Evolutionary conservation across 2,888 invertebrate species (phyloP).

Genomic region (Xanthia togata): DNA sequence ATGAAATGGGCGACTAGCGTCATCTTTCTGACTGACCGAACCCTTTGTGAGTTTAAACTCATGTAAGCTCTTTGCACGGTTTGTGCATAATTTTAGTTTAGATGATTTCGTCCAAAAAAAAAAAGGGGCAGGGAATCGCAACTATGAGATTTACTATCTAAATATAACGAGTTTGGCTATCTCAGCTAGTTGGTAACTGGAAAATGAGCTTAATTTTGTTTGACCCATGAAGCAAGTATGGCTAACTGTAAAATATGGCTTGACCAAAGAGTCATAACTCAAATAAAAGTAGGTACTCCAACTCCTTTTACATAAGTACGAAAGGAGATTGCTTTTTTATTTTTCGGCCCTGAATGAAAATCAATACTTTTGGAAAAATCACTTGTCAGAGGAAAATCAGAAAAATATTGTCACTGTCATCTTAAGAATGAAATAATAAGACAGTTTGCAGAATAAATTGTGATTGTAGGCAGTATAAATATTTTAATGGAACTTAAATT

Average conservation of each 20-base stretch:
- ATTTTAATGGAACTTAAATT: slow-evolving; percentile 38
- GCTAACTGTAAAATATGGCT: background rate
- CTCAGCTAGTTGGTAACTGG: background rate
- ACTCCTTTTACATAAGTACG: background rate
- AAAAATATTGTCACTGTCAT: slow-evolving; percentile 33
- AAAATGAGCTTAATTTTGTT: background rate
- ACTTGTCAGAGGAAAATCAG: background rate
- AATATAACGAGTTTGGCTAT: background rate
- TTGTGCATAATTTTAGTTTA: no score
- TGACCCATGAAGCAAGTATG: background rate
- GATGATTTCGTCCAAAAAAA: background rate
- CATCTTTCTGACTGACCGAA: no score
- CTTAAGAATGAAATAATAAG: slow-evolving; percentile 16
- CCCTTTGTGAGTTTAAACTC: no score
- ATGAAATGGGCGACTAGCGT: no score
- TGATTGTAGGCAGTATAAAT: slow-evolving; percentile 12
- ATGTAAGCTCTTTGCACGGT: no score
- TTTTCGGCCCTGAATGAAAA: background rate
- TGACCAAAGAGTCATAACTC: background rate
- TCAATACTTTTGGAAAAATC: background rate
- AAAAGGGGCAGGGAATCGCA: background rate
- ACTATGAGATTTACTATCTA: background rate
- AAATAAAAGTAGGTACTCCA: background rate
- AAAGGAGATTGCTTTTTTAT: background rate
- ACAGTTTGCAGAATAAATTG: slow-evolving; percentile 18